Evolutionary conservation across 2,888 invertebrate genomes (phyloP), one percentile per base, ranked within the genome.

Genomic region (Hemicrepidius hirtus): DNA sequence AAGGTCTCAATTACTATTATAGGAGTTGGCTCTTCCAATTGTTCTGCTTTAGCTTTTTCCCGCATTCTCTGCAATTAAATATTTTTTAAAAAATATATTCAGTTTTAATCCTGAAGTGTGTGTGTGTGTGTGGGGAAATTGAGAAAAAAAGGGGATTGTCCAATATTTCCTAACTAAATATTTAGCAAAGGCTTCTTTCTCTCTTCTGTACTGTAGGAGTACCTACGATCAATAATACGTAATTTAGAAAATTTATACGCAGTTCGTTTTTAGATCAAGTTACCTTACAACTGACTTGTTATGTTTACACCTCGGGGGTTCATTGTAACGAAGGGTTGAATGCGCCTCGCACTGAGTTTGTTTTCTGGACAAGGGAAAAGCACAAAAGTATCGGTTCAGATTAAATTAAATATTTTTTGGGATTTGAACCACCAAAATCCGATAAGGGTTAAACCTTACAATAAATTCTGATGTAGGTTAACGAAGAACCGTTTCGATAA

Each of bases 201-300:
- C n/a, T n/a, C n/a, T n/a, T n/a, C n/a, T n/a, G n/a, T n/a, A n/a
- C n/a, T n/a, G n/a, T n/a, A n/a, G n/a, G n/a, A n/a, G n/a, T n/a
- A n/a, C n/a, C n/a, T 12, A 21, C 49, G 49, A 49, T 49, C 49
- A 20, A 49, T 49, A 49, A 21, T n/a, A 18, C 21, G 18, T 49
- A 49, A 49, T 21, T 49, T 49, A 21, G 49, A 49, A 20, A 49
- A 49, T 21, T 21, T 49, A 12, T 21, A 49, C 21, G 7, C 21
- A 12, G 21, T 49, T 49, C 49, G n/a, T 12, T 40, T 49, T 49
- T 21, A 12, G 21, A 21, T 49, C 49, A 12, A 21, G 49, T 49
- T 49, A 46, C 18, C 21, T 18, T 20, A 49, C 21, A 20, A 49
- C 10, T 49, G 49, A 49, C 40, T 40, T 40, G 40, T 40, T 40